These are phyloP conservation scores for Meleagris gallopavo DNA, from an alignment of 2,113 vertebrate genomes.

Conservation along the genomic window DNA sequence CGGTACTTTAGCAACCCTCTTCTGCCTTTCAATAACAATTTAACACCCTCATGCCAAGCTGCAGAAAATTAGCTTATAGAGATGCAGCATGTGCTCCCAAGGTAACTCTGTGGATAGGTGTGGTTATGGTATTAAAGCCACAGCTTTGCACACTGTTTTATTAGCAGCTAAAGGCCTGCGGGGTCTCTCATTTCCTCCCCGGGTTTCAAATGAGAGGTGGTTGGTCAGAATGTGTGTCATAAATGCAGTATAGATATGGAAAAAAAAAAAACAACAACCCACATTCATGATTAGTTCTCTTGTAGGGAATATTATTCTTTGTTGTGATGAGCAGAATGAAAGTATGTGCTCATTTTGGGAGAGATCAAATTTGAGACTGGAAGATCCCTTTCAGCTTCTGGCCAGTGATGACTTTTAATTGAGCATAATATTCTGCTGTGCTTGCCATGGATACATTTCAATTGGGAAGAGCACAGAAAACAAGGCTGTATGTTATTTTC, in stretches of 20 bases:
- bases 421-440: neutral
- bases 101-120: neutral
- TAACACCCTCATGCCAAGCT: neutral
- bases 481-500: neutral
- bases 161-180: neutral
- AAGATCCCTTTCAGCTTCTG: neutral
- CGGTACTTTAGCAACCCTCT: neutral
- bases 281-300: neutral
- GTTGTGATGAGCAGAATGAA: neutral
- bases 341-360: rapidly evolving
- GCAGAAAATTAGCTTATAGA: constrained; percentile 8
- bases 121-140: neutral
- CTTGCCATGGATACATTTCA: neutral
- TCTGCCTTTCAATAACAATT: constrained; percentile 3
- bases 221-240: neutral
- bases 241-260: neutral
- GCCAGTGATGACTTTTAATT: neutral
- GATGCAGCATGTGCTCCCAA: constrained; percentile 18
- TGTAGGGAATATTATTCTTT: neutral
- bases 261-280: neutral
- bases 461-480: neutral
- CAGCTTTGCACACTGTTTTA: neutral
- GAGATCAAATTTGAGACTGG: neutral
- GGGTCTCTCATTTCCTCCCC: neutral
- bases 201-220: neutral